Evolutionary conservation across 2,797 vertebrate genomes (phyloP).

Genomic region (Benthosema pterotum): DNA sequence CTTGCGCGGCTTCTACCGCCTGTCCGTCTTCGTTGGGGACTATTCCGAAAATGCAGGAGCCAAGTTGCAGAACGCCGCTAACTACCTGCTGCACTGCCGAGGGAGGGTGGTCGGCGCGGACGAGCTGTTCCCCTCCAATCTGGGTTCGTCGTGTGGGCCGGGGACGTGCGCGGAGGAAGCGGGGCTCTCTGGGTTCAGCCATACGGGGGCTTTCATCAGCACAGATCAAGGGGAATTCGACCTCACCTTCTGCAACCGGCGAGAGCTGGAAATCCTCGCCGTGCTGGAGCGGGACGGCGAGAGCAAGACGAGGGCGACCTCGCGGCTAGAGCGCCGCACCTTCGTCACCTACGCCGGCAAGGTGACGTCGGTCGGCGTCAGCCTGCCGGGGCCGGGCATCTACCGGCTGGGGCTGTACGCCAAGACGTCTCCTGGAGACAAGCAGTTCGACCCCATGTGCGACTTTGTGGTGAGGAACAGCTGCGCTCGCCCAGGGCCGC

Average conservation of each 20-base stretch:
- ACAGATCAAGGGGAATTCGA: conserved; percentile 82
- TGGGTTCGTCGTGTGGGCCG: conserved; percentile 76
- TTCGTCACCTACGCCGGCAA: conserved; percentile 82
- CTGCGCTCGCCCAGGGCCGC: conserved; percentile 60
- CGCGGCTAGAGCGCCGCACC: conserved; percentile 74
- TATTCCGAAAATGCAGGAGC: conserved; percentile 57
- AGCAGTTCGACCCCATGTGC: conserved; percentile 76
- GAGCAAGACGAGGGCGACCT: neutral
- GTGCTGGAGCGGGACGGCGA: conserved; percentile 67
- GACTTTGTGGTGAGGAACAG: conserved; percentile 80
- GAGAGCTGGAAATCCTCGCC: conserved; percentile 61
- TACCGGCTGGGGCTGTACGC: conserved; percentile 82
- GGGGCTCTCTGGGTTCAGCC: conserved; percentile 80
- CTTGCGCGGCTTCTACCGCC: conserved; percentile 75
- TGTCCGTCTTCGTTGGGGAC: conserved; percentile 82
- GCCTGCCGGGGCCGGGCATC: conserved; percentile 67
- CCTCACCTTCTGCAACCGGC: conserved; percentile 79
- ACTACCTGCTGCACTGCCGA: conserved; percentile 79
- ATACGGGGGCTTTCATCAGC: conserved; percentile 70
- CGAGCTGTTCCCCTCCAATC: conserved; percentile 76
- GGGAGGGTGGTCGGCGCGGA: conserved; percentile 59
- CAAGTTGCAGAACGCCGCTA: conserved; percentile 78
- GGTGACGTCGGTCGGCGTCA: conserved; percentile 78
- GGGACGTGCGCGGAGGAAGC: conserved; percentile 75
- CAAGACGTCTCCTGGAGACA: conserved; percentile 51